Percentiles rank a stretch among this genome's conserved stretches.
Evolutionary conservation across 1,140 invertebrate species (phyloP).

Genomic region (Aporrectodea caliginosa): DNA sequence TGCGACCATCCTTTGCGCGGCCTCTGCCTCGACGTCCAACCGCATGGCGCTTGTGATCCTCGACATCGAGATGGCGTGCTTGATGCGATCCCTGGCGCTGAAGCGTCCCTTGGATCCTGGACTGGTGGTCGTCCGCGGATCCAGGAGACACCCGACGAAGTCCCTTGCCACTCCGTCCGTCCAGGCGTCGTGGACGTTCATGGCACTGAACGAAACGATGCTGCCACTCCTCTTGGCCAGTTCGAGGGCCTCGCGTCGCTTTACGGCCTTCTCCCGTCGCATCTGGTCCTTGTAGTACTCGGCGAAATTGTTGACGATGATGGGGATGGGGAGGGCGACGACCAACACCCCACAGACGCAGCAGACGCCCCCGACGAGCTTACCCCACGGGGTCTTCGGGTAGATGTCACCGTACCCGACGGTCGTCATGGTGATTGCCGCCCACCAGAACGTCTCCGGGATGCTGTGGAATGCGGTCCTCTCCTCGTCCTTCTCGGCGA

Average conservation of each 20-base stretch:
- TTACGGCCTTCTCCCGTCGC: constrained; percentile 95
- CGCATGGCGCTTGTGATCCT: constrained; percentile 45
- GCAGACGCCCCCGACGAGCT: constrained; percentile 61
- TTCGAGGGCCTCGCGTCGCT: constrained; percentile 79
- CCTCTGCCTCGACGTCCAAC: neutral
- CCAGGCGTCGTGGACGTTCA: neutral
- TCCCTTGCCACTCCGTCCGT: no score
- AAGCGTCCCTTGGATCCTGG: no score
- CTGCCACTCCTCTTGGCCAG: constrained; percentile 92
- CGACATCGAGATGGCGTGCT: neutral
- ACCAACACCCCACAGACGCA: constrained; percentile 99
- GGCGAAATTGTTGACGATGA: constrained; percentile 58
- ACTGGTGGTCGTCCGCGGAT: no score
- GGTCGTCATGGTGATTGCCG: constrained; percentile 93
- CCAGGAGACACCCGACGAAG: neutral
- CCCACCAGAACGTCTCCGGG: constrained; percentile 66
- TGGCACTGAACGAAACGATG: constrained; percentile 8
- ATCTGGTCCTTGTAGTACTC: constrained; percentile 99
- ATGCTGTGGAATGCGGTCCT: constrained; percentile 46
- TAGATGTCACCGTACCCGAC: constrained; percentile 75
- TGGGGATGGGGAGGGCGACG: constrained; percentile 96
- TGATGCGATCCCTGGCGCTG: neutral
- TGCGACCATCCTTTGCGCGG: neutral
- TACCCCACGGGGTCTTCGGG: constrained; percentile 52
- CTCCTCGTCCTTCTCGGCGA: constrained; percentile 80